phyloP scores from a whole-genome alignment of 2,888 invertebrate species.

The Caenorhabditis parvicauda region DNA sequence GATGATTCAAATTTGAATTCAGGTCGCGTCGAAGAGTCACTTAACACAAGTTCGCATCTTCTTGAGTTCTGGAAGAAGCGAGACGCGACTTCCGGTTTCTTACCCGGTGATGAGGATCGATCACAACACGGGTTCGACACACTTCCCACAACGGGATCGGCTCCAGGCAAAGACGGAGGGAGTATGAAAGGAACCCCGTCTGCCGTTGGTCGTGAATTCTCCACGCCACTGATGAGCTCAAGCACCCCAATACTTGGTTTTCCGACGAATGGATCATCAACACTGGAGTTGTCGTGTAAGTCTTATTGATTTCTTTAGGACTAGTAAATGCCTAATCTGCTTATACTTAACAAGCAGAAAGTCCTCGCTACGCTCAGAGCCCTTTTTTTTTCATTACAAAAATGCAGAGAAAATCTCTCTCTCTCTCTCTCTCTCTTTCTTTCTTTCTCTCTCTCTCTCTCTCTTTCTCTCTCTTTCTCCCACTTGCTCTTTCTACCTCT shows the following conservation, averaged over 20 bases:
- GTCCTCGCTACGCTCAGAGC: no score
- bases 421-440: no score
- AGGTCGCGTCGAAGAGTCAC: slow-evolving; percentile 72
- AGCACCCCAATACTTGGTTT: slow-evolving; percentile 18
- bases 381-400: no score
- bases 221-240: slow-evolving; percentile 16
- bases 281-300: slow-evolving; percentile 22
- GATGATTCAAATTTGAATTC: no score
- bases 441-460: no score
- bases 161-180: slow-evolving; percentile 13
- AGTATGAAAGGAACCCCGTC: slow-evolving; percentile 31
- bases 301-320: neutral
- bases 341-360: no score
- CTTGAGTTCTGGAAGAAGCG: slow-evolving; percentile 74
- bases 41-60: slow-evolving; percentile 84
- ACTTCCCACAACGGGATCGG: slow-evolving; percentile 1
- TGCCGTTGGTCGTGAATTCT: slow-evolving; percentile 20
- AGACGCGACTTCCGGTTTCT: neutral
- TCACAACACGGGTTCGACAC: slow-evolving; percentile 25
- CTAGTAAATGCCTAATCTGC: no score
- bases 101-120: slow-evolving; percentile 22
- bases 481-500: no score
- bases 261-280: slow-evolving; percentile 17
- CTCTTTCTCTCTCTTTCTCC: no score
- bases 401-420: no score